Evolutionary conservation across 2,113 vertebrate species (phyloP).

Genomic region (Pteropus alecto): DNA sequence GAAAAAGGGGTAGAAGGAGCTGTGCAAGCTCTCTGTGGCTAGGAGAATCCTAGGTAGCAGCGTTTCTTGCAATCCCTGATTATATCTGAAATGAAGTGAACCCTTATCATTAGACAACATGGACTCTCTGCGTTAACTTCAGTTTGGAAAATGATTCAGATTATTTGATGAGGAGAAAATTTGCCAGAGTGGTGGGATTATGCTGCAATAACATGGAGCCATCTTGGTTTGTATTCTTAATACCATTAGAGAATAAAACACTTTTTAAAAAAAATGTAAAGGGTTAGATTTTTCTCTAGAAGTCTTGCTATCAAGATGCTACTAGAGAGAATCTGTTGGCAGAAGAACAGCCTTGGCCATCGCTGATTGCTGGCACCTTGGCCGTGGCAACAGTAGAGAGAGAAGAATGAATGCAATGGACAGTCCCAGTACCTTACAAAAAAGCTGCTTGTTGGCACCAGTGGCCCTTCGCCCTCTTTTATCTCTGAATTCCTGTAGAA

Average conservation of each 20-base stretch:
- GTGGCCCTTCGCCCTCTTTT: not conserved
- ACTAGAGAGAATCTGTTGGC: not conserved
- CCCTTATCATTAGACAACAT: not conserved
- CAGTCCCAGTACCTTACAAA: not conserved
- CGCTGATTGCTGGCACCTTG: not conserved
- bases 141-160: not conserved
- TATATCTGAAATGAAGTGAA: not conserved
- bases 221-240: not conserved
- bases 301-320: not conserved
- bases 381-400: not conserved
- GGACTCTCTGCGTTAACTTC: not conserved
- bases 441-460: not conserved
- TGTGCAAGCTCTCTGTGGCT: rapidly evolving
- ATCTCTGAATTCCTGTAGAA: not conserved
- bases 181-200: not conserved
- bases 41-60: not conserved
- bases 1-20: not conserved
- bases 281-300: not conserved
- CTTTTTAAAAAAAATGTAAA: not conserved
- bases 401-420: not conserved
- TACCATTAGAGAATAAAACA: not conserved
- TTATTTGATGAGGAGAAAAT: not conserved
- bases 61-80: not conserved
- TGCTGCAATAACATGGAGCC: not conserved
- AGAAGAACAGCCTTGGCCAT: not conserved